Conservation (phyloP, 92 coral and sea anemone species). For the Phenganax marumi region DNA sequence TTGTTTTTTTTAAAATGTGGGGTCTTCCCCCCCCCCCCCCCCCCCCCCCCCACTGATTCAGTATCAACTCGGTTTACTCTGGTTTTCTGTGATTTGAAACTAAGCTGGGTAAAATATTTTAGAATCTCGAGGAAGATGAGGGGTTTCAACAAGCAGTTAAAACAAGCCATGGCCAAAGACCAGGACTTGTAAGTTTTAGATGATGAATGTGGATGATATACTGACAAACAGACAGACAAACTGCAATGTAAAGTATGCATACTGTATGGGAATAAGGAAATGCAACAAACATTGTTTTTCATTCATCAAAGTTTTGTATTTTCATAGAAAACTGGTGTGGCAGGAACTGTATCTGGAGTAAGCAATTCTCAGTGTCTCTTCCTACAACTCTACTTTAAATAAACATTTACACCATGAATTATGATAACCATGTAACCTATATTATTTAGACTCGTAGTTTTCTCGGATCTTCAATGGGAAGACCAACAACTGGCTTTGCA, state of each 20-base stretch:
- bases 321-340: conserved; percentile 79
- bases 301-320: neutral
- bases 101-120: neutral
- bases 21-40: too few relatives aligned
- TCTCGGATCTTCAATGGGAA: conserved; percentile 95
- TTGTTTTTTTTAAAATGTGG: too few relatives aligned
- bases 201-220: neutral
- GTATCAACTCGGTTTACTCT: neutral
- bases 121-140: conserved; percentile 99
- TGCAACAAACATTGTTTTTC: neutral
- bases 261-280: neutral
- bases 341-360: conserved; percentile 77
- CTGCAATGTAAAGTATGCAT: neutral
- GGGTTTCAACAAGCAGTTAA: conserved; percentile 94
- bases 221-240: neutral
- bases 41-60: too few relatives aligned
- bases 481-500: conserved; percentile 96
- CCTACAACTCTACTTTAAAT: neutral
- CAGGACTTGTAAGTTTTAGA: conserved; percentile 77
- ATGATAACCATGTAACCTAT: conserved; percentile 2
- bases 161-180: conserved; percentile 99
- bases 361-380: conserved; percentile 27
- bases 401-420: neutral
- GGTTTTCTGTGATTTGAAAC: neutral
- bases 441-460: conserved; percentile 69